Percentiles rank a stretch among this genome's conserved stretches.
phyloP scores from a whole-genome alignment of 2,113 vertebrate species.

The Myotis lucifugus region DNA sequence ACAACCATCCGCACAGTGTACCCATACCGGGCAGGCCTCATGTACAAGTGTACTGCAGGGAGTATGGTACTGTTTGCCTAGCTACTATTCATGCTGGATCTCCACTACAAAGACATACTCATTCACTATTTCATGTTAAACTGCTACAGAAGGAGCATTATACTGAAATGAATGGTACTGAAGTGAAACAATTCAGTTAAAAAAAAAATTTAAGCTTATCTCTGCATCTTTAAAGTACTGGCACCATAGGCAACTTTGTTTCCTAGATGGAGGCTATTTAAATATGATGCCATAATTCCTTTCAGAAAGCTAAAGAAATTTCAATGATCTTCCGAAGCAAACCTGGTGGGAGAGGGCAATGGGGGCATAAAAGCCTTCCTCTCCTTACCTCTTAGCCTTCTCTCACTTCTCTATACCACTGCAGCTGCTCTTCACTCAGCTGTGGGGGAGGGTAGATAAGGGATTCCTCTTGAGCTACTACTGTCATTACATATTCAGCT shows the following conservation, averaged over 20 bases:
- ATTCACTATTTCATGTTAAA: neutral
- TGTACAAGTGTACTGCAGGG: too few species aligned
- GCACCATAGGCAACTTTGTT: neutral
- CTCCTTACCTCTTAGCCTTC: neutral
- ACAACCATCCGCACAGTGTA: neutral
- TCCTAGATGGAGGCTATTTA: neutral
- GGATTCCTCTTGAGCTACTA: neutral
- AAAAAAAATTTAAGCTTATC: neutral
- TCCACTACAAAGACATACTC: neutral
- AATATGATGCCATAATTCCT: neutral
- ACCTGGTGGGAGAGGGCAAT: neutral
- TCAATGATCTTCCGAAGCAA: neutral
- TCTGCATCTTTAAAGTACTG: neutral
- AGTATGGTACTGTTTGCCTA: accelerated
- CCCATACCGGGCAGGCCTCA: neutral
- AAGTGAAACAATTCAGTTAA: neutral
- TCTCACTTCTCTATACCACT: neutral
- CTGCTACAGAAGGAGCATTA: neutral
- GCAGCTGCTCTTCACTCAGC: slow-evolving; percentile 44
- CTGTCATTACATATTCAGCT: slow-evolving; percentile 25
- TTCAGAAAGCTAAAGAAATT: neutral
- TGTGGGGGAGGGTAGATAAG: neutral
- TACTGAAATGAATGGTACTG: neutral
- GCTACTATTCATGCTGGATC: neutral
- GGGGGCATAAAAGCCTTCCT: neutral